Evolutionary conservation across 35 echinoderm and acorn worm species (phyloP).

Genomic region (Diadema setosum): DNA sequence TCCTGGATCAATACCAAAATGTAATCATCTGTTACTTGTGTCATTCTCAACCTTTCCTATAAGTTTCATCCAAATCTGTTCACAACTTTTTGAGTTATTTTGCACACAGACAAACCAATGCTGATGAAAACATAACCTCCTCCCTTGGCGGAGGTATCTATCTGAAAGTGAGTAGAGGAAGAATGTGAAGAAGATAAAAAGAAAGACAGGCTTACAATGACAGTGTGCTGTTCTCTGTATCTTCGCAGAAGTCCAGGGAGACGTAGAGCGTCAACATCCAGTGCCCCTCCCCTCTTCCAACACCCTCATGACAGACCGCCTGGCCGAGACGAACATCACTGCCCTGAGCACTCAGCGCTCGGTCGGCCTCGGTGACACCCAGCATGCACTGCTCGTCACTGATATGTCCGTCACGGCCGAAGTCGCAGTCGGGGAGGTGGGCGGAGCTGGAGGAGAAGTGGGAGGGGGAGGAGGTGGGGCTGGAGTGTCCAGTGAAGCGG

Average conservation of each 20-base stretch:
- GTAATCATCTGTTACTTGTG: no score
- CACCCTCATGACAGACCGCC: neutral
- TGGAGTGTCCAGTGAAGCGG: neutral
- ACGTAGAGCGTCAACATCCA: neutral
- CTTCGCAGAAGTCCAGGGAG: neutral
- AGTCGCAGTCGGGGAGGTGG: neutral
- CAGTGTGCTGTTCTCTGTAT: neutral
- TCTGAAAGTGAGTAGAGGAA: neutral
- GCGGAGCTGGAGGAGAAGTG: neutral
- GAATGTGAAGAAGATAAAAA: neutral
- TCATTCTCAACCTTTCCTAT: no score
- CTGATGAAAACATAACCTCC: no score
- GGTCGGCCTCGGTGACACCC: neutral
- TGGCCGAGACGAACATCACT: neutral
- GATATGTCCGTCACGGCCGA: neutral
- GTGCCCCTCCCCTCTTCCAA: neutral
- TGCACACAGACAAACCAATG: no score
- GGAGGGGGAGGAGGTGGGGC: neutral
- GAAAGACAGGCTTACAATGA: no score
- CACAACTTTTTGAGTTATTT: no score
- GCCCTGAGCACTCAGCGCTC: neutral
- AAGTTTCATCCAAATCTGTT: no score
- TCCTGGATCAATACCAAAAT: no score
- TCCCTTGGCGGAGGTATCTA: no score
- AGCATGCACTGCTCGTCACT: conserved; percentile 30